phyloP scores from a whole-genome alignment of 2,797 vertebrate genomes.

The Neostethus bicornis region DNA sequence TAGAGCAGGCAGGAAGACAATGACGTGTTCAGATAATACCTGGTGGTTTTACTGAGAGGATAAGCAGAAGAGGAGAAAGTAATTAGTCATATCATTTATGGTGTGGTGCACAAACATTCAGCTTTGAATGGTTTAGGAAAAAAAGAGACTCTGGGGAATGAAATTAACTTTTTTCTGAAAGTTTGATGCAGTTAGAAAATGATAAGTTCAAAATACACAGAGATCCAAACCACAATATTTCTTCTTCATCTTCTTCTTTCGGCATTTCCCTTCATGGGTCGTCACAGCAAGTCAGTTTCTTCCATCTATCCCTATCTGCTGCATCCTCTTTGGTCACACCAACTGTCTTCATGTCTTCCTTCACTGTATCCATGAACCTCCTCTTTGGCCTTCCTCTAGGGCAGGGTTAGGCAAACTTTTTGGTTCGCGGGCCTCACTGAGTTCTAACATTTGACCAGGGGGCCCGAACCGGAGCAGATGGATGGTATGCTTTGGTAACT shows the following conservation, averaged over 20 bases:
- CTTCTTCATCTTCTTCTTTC: constrained; percentile 4
- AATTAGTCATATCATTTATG: constrained; percentile 39
- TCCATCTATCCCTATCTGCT: too few relatives aligned
- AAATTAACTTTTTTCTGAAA: constrained; percentile 12
- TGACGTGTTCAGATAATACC: constrained; percentile 49
- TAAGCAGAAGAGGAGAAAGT: constrained; percentile 25
- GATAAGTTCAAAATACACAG: background rate
- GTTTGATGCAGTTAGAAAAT: background rate
- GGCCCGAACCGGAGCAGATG: too few relatives aligned
- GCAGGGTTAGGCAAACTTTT: too few relatives aligned
- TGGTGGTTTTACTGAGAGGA: constrained; percentile 47
- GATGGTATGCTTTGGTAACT: too few relatives aligned
- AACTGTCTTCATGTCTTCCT: too few relatives aligned
- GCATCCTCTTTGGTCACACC: too few relatives aligned
- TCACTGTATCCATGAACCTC: too few relatives aligned
- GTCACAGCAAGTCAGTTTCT: too few relatives aligned
- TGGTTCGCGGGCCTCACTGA: too few relatives aligned
- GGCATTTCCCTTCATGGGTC: too few relatives aligned
- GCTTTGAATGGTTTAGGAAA: constrained; percentile 32
- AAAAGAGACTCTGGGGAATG: background rate
- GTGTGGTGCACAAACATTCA: constrained; percentile 25
- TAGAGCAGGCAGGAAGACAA: constrained; percentile 46
- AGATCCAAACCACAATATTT: background rate
- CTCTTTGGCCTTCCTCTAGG: too few relatives aligned
- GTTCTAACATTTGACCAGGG: too few relatives aligned